Conservation (phyloP, 64 coral and sea anemone species). For the Stichodactyla mertensii region DNA sequence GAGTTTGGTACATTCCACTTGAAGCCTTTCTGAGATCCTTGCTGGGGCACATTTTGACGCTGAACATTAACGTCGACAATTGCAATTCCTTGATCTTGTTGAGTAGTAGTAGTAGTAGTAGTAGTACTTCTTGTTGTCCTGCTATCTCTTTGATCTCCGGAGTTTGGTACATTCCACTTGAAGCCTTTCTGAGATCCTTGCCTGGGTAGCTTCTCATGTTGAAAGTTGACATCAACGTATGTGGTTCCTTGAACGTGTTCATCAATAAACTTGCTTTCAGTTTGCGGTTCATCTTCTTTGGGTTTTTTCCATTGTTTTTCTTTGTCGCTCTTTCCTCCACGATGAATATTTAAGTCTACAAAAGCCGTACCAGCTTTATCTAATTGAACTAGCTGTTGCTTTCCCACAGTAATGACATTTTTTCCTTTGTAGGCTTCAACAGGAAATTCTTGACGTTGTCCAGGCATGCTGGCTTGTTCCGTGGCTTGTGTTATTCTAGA, state of each 20-base stretch:
- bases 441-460: background rate
- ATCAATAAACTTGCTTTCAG: background rate
- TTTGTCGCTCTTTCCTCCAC: background rate
- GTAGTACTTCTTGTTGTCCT: background rate
- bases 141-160: background rate
- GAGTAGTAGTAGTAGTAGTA: background rate
- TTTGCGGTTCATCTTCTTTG: background rate
- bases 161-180: background rate
- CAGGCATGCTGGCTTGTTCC: background rate
- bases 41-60: background rate
- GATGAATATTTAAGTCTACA: background rate
- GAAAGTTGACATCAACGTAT: background rate
- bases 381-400: background rate
- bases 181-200: slow-evolving; percentile 13
- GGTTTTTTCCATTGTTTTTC: background rate
- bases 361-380: slow-evolving; percentile 11
- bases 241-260: background rate
- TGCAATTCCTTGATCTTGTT: background rate
- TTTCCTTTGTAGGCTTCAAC: background rate
- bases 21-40: background rate
- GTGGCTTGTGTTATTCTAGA: background rate
- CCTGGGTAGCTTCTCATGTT: background rate
- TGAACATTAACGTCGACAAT: background rate
- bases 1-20: slow-evolving; percentile 22
- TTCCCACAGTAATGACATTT: background rate